phyloP scores from a whole-genome alignment of 2,888 invertebrate species.

The Chironomus riparius region DNA sequence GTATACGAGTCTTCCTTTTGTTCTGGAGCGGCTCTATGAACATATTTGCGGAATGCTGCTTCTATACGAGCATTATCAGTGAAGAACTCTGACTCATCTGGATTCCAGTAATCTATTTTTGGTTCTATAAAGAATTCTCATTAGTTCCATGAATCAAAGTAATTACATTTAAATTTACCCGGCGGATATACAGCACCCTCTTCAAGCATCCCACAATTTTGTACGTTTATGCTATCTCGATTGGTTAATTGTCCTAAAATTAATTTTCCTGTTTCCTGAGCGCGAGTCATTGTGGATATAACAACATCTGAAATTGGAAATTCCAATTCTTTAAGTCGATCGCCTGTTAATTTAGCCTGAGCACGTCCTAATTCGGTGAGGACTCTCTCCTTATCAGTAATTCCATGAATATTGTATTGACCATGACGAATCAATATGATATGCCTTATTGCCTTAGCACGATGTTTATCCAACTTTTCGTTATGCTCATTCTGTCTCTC shows the following conservation, averaged over 20 bases:
- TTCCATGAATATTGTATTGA: constrained; percentile 74
- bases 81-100: constrained; percentile 55
- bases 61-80: constrained; percentile 91
- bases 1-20: constrained; percentile 81
- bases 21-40: constrained; percentile 74
- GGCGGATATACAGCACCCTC: constrained; percentile 72
- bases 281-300: constrained; percentile 87
- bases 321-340: constrained; percentile 64
- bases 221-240: constrained; percentile 37
- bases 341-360: constrained; percentile 81
- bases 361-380: constrained; percentile 71
- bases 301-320: constrained; percentile 72
- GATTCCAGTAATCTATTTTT: too few species aligned
- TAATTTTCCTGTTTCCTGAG: constrained; percentile 81
- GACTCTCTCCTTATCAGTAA: constrained; percentile 58
- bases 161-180: constrained; percentile 37
- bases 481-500: constrained; percentile 61
- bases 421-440: constrained; percentile 91
- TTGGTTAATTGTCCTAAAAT: constrained; percentile 58
- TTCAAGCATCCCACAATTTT: constrained; percentile 64
- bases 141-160: too few species aligned
- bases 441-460: constrained; percentile 52
- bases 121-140: too few species aligned
- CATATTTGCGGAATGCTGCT: constrained; percentile 81
- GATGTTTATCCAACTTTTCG: constrained; percentile 54